A percentile compares a stretch with the other conserved stretches of the same genome.
These are phyloP conservation scores for Noctua janthe DNA, from an alignment of 2,888 invertebrate genomes.

Conservation along the genomic window DNA sequence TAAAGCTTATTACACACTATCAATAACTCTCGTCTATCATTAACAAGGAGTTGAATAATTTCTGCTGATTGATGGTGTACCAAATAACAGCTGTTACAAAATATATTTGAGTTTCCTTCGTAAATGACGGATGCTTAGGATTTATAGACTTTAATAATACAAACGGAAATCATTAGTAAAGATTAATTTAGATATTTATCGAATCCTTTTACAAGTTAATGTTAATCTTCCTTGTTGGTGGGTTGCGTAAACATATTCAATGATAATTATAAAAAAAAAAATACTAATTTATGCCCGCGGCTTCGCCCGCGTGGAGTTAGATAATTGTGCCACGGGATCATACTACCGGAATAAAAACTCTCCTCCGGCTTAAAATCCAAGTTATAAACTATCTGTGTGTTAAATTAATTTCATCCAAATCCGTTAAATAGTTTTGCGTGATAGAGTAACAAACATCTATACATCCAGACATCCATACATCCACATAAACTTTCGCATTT, in stretches of 20 bases:
- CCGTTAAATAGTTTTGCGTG: no score
- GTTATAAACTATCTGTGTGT: no score
- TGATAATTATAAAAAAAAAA: no score
- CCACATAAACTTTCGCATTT: no score
- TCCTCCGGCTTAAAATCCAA: no score
- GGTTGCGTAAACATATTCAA: background rate
- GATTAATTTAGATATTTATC: conserved; percentile 4
- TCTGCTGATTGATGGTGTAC: conserved; percentile 55
- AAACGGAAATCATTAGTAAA: conserved; percentile 25
- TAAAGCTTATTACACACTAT: conserved; percentile 61
- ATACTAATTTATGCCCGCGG: no score
- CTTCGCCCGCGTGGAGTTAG: no score
- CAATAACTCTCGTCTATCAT: conserved; percentile 57
- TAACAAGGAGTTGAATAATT: conserved; percentile 58
- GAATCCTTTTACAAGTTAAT: conserved; percentile 10
- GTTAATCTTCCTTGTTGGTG: background rate
- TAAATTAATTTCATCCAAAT: no score
- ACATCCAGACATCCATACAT: no score
- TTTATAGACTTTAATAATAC: conserved; percentile 22
- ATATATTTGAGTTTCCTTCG: conserved; percentile 44
- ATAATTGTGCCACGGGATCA: no score
- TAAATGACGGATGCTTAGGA: conserved; percentile 21
- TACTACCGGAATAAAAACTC: no score
- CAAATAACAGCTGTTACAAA: conserved; percentile 44
- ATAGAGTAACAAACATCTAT: no score